phyloP scores from a whole-genome alignment of 2,797 vertebrate genomes.

The Clarias platycephalus region DNA sequence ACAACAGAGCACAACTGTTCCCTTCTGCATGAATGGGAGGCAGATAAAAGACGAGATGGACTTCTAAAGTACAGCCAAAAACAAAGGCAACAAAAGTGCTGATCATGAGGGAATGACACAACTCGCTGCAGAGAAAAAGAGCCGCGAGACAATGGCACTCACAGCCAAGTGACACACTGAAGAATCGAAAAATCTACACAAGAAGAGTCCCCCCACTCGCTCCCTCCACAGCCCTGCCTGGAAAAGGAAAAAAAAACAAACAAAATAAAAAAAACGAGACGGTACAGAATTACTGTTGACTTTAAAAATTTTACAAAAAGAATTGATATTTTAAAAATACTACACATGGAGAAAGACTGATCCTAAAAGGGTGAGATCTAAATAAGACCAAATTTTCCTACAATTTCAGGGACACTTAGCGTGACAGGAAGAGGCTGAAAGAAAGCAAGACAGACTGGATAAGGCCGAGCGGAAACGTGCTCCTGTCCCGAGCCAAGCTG shows the following conservation, averaged over 20 bases:
- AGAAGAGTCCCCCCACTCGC: constrained; percentile 84
- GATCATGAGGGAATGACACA: constrained; percentile 98
- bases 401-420: not conserved
- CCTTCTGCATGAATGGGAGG: constrained; percentile 98
- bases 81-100: constrained; percentile 99
- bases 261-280: constrained; percentile 62
- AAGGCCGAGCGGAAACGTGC: constrained; percentile 16
- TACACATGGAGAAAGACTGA: constrained; percentile 30
- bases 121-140: constrained; percentile 87
- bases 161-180: constrained; percentile 92
- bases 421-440: constrained; percentile 9
- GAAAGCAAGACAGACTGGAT: not conserved
- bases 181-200: constrained; percentile 99
- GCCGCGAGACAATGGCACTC: constrained; percentile 84
- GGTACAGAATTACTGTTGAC: constrained; percentile 83
- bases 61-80: constrained; percentile 98
- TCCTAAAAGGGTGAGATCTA: constrained; percentile 10
- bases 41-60: constrained; percentile 99
- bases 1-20: constrained; percentile 99
- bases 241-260: constrained; percentile 64
- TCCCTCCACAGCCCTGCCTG: constrained; percentile 69
- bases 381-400: not conserved
- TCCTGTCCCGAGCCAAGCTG: constrained; percentile 38
- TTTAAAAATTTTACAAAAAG: constrained; percentile 16
- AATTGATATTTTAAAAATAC: constrained; percentile 59